Evolutionary conservation across 2,888 invertebrate genomes (phyloP).

Genomic region (Proisotoma minuta): DNA sequence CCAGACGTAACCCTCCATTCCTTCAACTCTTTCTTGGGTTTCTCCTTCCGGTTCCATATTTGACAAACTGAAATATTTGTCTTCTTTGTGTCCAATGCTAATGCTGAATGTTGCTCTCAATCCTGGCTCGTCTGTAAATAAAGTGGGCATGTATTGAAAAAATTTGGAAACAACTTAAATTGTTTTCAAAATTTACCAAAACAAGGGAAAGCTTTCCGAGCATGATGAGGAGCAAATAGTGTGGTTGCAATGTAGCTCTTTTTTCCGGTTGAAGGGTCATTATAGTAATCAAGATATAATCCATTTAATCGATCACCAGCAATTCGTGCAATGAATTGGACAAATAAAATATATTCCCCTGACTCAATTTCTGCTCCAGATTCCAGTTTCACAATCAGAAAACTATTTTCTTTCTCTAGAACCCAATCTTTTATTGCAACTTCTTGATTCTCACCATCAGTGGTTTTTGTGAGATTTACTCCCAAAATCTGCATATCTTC

Average conservation of each 20-base stretch:
- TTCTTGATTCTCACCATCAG: neutral
- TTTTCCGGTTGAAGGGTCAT: slow-evolving; percentile 17
- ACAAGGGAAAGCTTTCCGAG: slow-evolving; percentile 28
- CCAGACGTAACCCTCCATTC: slow-evolving; percentile 22
- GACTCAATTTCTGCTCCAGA: neutral
- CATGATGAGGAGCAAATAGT: slow-evolving; percentile 34
- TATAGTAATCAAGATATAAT: slow-evolving; percentile 31
- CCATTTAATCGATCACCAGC: slow-evolving; percentile 32
- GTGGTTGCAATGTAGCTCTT: slow-evolving; percentile 30
- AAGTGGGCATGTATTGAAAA: neutral
- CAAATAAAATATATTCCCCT: slow-evolving; percentile 9
- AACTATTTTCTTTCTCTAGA: slow-evolving; percentile 25
- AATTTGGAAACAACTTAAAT: slow-evolving; percentile 1
- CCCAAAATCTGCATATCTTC: slow-evolving; percentile 22
- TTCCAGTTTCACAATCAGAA: slow-evolving; percentile 12
- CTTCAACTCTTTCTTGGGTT: no score
- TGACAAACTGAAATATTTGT: slow-evolving; percentile 24
- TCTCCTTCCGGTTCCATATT: no score
- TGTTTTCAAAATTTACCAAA: no score
- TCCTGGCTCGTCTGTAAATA: slow-evolving; percentile 2
- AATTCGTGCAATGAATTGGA: slow-evolving; percentile 23
- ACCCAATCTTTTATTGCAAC: neutral
- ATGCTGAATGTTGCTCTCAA: slow-evolving; percentile 25
- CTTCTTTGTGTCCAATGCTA: slow-evolving; percentile 18
- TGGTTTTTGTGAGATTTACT: neutral